Base-by-base conservation (phyloP, 2,113 vertebrate genomes). In the Myotis brandtii region DNA sequence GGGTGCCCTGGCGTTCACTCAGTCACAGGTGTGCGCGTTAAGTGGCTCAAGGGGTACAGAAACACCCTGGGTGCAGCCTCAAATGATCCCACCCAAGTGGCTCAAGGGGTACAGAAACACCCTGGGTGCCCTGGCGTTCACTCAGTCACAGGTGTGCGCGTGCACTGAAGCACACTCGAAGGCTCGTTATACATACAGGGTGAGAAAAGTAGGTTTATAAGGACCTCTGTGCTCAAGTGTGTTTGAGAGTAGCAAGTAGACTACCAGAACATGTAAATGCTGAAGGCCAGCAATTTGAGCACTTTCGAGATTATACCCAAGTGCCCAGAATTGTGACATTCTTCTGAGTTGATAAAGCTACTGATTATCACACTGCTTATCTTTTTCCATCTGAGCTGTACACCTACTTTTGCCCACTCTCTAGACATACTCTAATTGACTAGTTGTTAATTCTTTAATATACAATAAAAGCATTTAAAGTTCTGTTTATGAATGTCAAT, bases 401-500 rank as follows among this genome's bases (percentile, higher is more conserved):
- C 10, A 50, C 16, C 46, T 50, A 11, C 73, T n/a, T n/a, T 11
- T 20, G 46, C 75, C 75, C 27, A 50, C 30, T 17, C 30, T 48
- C 30, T 77, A 75, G 14, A 91, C 50, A 80, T 6, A 23, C 30
- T 82, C 52, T 32, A 62, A 48, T 64, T 48, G 7, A 79, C 70
- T 17, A 81, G 34, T 16, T 48, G 54, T 56, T 79, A 59, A 70
- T n/a, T 81, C 64, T 46, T 62, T 37, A 73, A 27, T 76, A 93
- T 1, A 75, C 9, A 69, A 56, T 9, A 40, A 70, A 90, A 34
- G 30, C 0, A 64, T 34, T 56, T 75, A 1, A 92, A 91, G 32
- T 6, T 87, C 32, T 81, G 86, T 67, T 95, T 90, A 85, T 48
- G 4, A 43, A 94, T 97, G 89, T 97, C 79, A 80, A 75, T 79